Base-by-base conservation (phyloP, 1,140 invertebrate species). In the Bombus difficillimus region DNA sequence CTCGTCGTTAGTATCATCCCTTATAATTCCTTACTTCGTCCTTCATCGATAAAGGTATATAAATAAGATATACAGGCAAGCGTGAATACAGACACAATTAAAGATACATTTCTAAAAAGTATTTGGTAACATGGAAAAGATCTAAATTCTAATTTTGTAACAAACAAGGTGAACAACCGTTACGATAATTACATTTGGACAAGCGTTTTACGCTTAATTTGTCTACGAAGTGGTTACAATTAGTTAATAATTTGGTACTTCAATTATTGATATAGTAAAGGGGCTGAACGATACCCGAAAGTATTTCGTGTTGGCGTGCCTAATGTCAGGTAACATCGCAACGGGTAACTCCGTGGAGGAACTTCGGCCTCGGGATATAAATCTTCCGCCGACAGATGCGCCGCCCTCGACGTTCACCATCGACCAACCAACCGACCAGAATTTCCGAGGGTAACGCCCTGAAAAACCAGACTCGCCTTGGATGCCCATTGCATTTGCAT, bases 371-470 rank as follows among this genome's bases (percentile, higher is more conserved):
- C 88, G 81, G 91, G 87, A 93, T 93, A 94, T 94, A 94, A 94
- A 94, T 94, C 93, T 94, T 92, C 78, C 81, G 92, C 89, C 85
- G 93, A 94, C 93, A 92, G 92, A 93, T 92, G 93, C 93, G 90
- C 93, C 93, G 93, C 93, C 93, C 92, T 93, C 92, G 80, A 90
- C 84, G 87, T 86, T 90, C 86, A 85, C 88, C 90, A 86, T 91
- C 92, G 88, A 93, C 93, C 93, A 94, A 94, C 93, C 93, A 93
- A 92, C 89, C 88, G 85, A 92, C 87, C 88, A 90, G 91, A 93
- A 92, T 92, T 91, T 92, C 89, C 78, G 59, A 90, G 91, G 91
- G 93, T 92, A 89, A 93, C 93, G 93, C 93, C 93, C 92, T 94
- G 90, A 87, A 90, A 91, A 90, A 88, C 76, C 88, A 90, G 91